Percentiles rank a stretch among this genome's conserved stretches.
These are phyloP conservation scores for Drosophila helvetica DNA, from an alignment of 2,888 invertebrate genomes.

Conservation along the genomic window DNA sequence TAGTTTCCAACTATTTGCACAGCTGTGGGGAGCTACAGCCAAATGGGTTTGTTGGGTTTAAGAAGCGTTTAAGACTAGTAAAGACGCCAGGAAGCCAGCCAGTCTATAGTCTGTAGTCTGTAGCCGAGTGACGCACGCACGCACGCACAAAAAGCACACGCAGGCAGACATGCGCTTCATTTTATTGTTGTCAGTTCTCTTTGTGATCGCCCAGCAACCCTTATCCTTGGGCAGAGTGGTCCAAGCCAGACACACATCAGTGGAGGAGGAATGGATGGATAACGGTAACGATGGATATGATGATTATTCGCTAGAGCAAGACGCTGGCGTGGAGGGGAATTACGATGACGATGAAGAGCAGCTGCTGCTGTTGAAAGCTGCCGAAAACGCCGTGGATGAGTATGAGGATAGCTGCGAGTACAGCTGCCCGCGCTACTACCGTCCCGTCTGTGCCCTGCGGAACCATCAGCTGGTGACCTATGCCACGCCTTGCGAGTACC, in stretches of 20 bases:
- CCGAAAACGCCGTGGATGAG: constrained; percentile 41
- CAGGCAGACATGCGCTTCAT: constrained; percentile 20
- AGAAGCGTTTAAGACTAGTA: not conserved
- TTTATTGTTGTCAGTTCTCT: not conserved
- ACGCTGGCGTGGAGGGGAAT: constrained; percentile 3
- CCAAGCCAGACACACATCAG: constrained; percentile 12
- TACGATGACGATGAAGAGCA: not conserved
- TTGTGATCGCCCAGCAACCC: not conserved
- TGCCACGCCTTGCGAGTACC: constrained; percentile 63
- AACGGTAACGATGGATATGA: constrained; percentile 27
- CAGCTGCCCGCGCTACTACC: constrained; percentile 71
- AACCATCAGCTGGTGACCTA: constrained; percentile 47
- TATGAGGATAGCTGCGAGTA: constrained; percentile 52
- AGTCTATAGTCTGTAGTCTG: too few species aligned
- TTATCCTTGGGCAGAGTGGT: not conserved
- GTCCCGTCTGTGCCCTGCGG: constrained; percentile 57
- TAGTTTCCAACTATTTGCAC: constrained; percentile 37
- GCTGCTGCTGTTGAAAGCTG: not conserved
- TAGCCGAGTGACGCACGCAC: not conserved
- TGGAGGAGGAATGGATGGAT: constrained; percentile 29
- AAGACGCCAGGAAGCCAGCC: not conserved
- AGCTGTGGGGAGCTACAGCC: constrained; percentile 28
- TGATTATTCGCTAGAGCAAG: constrained; percentile 21
- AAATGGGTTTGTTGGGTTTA: constrained; percentile 19
- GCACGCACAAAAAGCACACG: not conserved